Conservation (phyloP, 2,113 vertebrate species). For the Pristiophorus japonicus region DNA sequence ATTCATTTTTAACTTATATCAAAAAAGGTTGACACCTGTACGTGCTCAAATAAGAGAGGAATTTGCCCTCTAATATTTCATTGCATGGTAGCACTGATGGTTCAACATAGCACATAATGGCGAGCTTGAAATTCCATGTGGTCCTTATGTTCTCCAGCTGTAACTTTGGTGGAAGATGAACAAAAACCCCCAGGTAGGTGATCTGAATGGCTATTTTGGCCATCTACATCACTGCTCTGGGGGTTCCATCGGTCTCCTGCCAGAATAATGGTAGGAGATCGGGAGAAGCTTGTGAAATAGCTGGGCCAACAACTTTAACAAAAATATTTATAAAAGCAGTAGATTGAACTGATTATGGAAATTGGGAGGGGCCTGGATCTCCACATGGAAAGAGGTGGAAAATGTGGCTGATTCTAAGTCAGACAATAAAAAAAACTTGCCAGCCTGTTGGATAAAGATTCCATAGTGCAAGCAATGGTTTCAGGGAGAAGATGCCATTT, state of each 20-base stretch:
- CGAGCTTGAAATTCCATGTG: background rate
- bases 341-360: background rate
- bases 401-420: background rate
- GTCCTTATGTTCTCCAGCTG: background rate
- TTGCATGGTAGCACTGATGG: background rate
- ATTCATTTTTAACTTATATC: background rate
- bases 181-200: background rate
- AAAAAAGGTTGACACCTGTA: background rate
- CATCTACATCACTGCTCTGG: too few species aligned
- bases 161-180: background rate
- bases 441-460: background rate
- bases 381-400: background rate
- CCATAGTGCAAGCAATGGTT: background rate
- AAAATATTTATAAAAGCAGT: background rate
- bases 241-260: background rate
- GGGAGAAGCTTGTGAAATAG: background rate
- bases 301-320: background rate
- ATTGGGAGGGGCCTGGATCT: background rate
- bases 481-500: background rate
- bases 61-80: background rate
- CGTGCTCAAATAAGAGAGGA: background rate
- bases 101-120: background rate
- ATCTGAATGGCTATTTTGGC: background rate
- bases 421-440: background rate
- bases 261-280: background rate